These are phyloP conservation scores for Brachypalpus laphriformis DNA, from an alignment of 2,888 invertebrate genomes.

Conservation along the genomic window DNA sequence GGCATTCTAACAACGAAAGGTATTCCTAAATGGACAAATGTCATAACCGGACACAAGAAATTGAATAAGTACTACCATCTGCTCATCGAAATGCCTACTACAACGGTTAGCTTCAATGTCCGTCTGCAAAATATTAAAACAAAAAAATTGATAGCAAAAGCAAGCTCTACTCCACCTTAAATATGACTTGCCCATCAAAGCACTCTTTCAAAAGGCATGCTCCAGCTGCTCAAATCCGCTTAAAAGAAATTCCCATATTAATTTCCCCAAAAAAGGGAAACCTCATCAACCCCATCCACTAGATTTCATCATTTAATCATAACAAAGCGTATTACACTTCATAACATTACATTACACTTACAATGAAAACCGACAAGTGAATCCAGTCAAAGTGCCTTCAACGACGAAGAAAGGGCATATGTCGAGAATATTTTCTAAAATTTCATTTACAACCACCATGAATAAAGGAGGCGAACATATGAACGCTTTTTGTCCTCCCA, in stretches of 20 bases:
- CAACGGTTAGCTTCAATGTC: no score
- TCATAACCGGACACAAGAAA: no score
- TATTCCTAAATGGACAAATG: no score
- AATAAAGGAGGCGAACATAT: conserved; percentile 13
- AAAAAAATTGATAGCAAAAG: no score
- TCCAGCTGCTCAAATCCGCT: conserved; percentile 24
- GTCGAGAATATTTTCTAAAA: conserved; percentile 35
- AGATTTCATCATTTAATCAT: conserved; percentile 60
- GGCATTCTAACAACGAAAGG: no score
- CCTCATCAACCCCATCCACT: conserved; percentile 17
- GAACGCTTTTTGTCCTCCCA: background rate
- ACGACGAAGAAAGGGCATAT: conserved; percentile 33
- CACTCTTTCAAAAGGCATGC: background rate
- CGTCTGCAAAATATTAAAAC: no score
- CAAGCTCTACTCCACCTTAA: no score
- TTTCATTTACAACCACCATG: conserved; percentile 26
- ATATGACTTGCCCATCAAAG: background rate
- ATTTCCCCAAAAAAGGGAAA: conserved; percentile 30
- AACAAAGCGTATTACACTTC: conserved; percentile 69
- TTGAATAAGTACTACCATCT: no score
- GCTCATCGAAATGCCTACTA: no score
- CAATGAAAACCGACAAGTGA: conserved; percentile 46
- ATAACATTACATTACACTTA: conserved; percentile 67
- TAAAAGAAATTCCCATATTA: conserved; percentile 42
- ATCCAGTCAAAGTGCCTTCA: conserved; percentile 27